phyloP scores from a whole-genome alignment of 2,888 invertebrate species.

The Monochamus alternatus region DNA sequence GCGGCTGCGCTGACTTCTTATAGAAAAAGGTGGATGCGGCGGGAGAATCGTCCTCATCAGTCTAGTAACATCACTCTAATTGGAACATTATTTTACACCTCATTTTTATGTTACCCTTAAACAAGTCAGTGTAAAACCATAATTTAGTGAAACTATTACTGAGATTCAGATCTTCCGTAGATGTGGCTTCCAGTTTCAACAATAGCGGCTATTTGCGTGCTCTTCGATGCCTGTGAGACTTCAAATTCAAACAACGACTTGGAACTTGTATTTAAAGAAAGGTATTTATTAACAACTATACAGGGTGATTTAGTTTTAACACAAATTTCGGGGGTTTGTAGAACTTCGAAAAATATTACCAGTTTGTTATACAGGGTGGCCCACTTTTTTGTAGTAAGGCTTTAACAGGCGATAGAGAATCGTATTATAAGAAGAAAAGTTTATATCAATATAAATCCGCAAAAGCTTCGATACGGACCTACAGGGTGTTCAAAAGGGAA shows the following conservation, averaged over 20 bases:
- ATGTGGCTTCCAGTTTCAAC: slow-evolving; percentile 64
- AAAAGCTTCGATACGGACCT: too few relatives aligned
- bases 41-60: slow-evolving; percentile 33
- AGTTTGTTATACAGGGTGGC: too few relatives aligned
- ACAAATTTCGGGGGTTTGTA: too few relatives aligned
- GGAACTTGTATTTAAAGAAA: slow-evolving; percentile 70
- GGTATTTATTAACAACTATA: slow-evolving; percentile 61
- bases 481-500: too few relatives aligned
- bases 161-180: slow-evolving; percentile 23
- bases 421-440: too few relatives aligned
- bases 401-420: too few relatives aligned
- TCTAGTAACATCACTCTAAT: slow-evolving; percentile 39
- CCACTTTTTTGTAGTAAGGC: too few relatives aligned
- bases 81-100: slow-evolving; percentile 38
- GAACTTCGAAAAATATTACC: too few relatives aligned
- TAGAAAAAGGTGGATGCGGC: slow-evolving; percentile 38
- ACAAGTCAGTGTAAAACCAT: slow-evolving; percentile 33
- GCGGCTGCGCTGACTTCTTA: slow-evolving; percentile 34
- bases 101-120: slow-evolving; percentile 32
- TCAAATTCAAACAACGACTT: slow-evolving; percentile 68
- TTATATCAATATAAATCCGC: too few relatives aligned
- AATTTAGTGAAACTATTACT: slow-evolving; percentile 6
- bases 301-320: too few relatives aligned
- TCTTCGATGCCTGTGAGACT: slow-evolving; percentile 63
- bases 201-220: slow-evolving; percentile 65